These are phyloP conservation scores for Thelaira solivaga DNA, from an alignment of 2,888 invertebrate genomes.

Conservation along the genomic window DNA sequence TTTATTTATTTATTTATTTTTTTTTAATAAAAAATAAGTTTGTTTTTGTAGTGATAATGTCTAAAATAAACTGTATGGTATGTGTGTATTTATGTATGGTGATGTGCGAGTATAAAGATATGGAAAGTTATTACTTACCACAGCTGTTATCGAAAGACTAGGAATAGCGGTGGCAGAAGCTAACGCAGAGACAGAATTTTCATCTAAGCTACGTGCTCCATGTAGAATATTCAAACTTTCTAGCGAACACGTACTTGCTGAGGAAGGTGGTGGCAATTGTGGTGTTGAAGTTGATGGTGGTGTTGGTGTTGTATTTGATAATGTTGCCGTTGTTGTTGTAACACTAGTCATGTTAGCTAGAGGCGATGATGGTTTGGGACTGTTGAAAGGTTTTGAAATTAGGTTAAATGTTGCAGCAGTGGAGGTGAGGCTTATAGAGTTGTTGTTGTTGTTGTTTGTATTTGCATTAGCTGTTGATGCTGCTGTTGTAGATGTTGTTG, in stretches of 20 bases:
- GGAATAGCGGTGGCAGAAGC: constrained; percentile 63
- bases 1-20: no score
- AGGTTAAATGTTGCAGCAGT: constrained; percentile 51
- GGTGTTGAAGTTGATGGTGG: constrained; percentile 4
- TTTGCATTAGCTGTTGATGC: constrained; percentile 32
- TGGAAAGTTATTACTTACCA: constrained; percentile 68
- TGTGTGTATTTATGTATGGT: no score
- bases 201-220: constrained; percentile 60
- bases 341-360: constrained; percentile 37
- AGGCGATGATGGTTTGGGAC: constrained; percentile 62
- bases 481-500: constrained; percentile 12
- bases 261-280: constrained; percentile 38
- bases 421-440: constrained; percentile 41
- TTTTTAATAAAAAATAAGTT: no score
- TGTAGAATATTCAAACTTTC: constrained; percentile 55
- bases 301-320: constrained; percentile 8
- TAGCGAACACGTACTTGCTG: constrained; percentile 55
- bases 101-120: no score
- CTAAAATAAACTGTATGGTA: constrained; percentile 32
- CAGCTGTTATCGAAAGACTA: constrained; percentile 66
- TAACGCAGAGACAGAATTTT: constrained; percentile 52
- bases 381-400: constrained; percentile 56
- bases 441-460: constrained; percentile 27
- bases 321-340: constrained; percentile 31
- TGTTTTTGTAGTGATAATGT: constrained; percentile 18